Conservation (phyloP, 2,797 vertebrate species). For the Merluccius polli region DNA sequence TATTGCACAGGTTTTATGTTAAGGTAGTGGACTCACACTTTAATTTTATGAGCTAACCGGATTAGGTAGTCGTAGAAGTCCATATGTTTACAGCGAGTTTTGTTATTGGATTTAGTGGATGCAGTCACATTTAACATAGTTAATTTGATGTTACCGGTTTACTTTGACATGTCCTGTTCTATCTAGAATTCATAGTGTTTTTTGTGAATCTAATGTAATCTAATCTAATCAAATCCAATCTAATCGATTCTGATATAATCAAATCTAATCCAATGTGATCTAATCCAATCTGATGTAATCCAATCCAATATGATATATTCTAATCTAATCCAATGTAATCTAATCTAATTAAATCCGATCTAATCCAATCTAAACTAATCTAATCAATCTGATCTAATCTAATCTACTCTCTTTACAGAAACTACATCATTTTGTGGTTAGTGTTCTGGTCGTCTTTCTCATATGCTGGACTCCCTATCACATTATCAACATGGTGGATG, state of each 20-base stretch:
- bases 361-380: not conserved
- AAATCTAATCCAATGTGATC: not conserved
- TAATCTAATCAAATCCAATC: not conserved
- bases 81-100: too few species aligned
- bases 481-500: slow-evolving; percentile 36
- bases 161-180: too few species aligned
- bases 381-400: not conserved
- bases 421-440: slow-evolving; percentile 34
- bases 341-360: not conserved
- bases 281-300: not conserved
- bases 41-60: too few species aligned
- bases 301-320: not conserved
- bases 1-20: too few species aligned
- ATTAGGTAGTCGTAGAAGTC: too few species aligned
- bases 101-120: too few species aligned
- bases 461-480: slow-evolving; percentile 46
- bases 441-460: slow-evolving; percentile 43
- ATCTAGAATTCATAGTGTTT: too few species aligned
- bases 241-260: not conserved
- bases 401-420: not conserved
- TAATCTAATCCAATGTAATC: not conserved
- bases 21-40: too few species aligned
- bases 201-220: too few species aligned
- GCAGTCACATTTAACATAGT: too few species aligned
- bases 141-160: too few species aligned